Base-by-base conservation (phyloP, 2,113 vertebrate species). In the Thunnus maccoyii region DNA sequence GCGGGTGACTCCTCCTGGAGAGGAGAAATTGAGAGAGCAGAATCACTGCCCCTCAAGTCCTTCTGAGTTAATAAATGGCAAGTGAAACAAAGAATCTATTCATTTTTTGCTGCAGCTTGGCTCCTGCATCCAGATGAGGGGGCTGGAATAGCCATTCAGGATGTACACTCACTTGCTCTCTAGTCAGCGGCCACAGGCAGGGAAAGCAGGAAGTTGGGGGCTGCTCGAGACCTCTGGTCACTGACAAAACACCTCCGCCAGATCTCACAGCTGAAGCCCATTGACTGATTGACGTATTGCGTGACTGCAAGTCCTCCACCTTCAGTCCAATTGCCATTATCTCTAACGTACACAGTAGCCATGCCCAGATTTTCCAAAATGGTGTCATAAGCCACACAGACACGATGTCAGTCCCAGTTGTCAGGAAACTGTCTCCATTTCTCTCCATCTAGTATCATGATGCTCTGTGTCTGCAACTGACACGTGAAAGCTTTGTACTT, bases 121-220 rank as follows among this genome's bases (percentile, higher is more conserved):
- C 89, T 88, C 80, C 90, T 84, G 86, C 90, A 87, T 89, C 92
- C 92, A 92, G 68, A 91, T 84, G 88, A 93, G 89, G 63, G 44
- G 90, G 82, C 88, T 86, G 83, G 73, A 93, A 92, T 84, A 92
- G 80, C 81, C 86, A 92, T 94, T 92, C 89, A 93, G 86, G 80
- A 82, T 65, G 32, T 82, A 75, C 88, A 76, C 86, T 91, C 81
- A 70, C 86, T 83, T 61, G 72, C 80, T 82, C 78, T 84, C 48
- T 60, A 78, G 83, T 92, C 82, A 85, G 82, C 84, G 78, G 83
- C 88, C 82, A 81, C 86, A 79, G 86, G 84, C 87, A 60, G 69
- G 30, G 80, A 76, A 70, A 69, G 86, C 88, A 89, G 92, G 90
- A 90, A 88, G 85, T 82, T 51, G 78, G 86, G 85, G 83, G 82